Percentiles rank a stretch among this genome's conserved stretches.
Evolutionary conservation across 2,113 vertebrate species (phyloP).

Genomic region (Elaphurus davidianus): DNA sequence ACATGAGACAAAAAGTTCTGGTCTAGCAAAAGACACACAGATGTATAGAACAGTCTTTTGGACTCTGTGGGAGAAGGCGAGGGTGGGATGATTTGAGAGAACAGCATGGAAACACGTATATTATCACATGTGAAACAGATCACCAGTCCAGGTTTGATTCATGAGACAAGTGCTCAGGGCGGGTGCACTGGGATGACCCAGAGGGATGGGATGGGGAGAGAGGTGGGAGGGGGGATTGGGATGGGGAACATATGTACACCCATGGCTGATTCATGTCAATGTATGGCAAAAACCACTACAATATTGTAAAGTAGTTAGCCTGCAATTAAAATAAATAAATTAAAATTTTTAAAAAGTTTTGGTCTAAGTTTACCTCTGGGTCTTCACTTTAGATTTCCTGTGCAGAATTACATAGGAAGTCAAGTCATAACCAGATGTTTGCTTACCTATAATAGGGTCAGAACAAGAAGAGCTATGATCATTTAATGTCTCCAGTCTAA

Average conservation of each 20-base stretch:
- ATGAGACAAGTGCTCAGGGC: background rate
- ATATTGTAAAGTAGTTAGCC: background rate
- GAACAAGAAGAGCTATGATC: background rate
- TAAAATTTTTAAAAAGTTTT: background rate
- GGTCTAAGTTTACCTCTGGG: background rate
- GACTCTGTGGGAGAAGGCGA: background rate
- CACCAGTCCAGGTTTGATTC: fast-evolving
- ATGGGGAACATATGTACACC: background rate
- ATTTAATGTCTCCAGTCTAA: background rate
- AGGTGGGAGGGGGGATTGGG: background rate
- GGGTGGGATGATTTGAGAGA: background rate
- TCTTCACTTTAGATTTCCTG: background rate
- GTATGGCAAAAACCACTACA: background rate
- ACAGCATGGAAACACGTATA: background rate
- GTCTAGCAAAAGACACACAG: background rate
- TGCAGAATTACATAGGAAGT: background rate
- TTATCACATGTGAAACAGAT: too few species aligned
- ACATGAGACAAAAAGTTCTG: background rate
- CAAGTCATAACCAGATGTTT: background rate
- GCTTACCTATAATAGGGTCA: background rate
- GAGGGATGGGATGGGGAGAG: background rate
- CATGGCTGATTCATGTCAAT: background rate
- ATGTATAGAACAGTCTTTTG: background rate
- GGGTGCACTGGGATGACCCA: background rate
- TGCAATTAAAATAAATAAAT: background rate